Base-by-base conservation (phyloP, 2,797 vertebrate genomes). In the Myiothlypis coronata region DNA sequence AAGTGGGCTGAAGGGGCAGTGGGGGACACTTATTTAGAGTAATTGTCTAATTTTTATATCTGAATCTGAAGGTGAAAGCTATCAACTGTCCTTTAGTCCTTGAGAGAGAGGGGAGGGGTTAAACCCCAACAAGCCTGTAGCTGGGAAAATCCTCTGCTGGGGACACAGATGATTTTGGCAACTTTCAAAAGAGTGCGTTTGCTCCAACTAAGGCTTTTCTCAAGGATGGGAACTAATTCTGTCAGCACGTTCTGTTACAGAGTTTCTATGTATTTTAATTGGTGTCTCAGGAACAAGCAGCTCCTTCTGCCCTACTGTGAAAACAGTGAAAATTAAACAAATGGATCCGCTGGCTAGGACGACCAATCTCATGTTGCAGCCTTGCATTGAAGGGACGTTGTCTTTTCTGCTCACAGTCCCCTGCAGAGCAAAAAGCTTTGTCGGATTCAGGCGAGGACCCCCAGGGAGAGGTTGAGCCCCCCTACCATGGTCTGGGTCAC, bases 341-440 rank as follows among this genome's bases (percentile, higher is more conserved):
- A 61, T 55, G 64, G 72, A 43, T 90, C 90, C 61, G 79, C 69
- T 69, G 35, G 10, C 70, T 91, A 43, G 75, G 34, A 49, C 10
- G 5, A 60, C 50, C 8, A 1, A 56, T 96, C 67, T 72, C 52
- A 0, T 76, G 83, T 83, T 78, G 84, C 90, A 93, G 84, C 96
- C 94, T 92, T 80, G 94, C 97, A 97, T 92, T 97, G 98, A 98
- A 98, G 98, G 95, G 96, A 97, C 95, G 19, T 96, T 98, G 96
- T 98, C 96, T 98, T 96, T 97, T 97, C 97, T 97, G 96, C 97
- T 97, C 98, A 97, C 97, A 98, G 98, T 97, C 97, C 96, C 96
- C 96, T 97, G 95, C 97, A 98, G 98, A 98, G 97, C 97, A 97
- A 94, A 98, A 97, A 97, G 94, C 90, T 95, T 96, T 97, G 94